These are phyloP conservation scores for Orgyia antiqua DNA, from an alignment of 2,888 invertebrate species.

Conservation along the genomic window DNA sequence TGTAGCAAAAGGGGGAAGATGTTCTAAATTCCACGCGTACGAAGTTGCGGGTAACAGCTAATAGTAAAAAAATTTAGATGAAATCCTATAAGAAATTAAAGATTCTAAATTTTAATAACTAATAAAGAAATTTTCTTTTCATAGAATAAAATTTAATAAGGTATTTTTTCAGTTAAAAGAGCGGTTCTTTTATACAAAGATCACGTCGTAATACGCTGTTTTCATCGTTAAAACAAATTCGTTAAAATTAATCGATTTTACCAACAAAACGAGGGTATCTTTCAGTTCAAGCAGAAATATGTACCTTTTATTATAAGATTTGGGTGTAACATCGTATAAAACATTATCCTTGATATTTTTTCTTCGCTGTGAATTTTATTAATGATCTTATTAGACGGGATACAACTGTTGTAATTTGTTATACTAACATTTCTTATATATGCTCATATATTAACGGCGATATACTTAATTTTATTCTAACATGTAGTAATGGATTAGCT, in stretches of 20 bases:
- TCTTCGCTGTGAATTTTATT: background rate
- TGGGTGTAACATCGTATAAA: constrained; percentile 6
- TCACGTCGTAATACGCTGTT: constrained; percentile 17
- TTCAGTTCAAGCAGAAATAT: constrained; percentile 11
- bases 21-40: too few species aligned
- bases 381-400: background rate
- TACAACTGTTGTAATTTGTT: too few species aligned
- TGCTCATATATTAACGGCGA: too few species aligned
- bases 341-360: background rate
- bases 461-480: too few species aligned
- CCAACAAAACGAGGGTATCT: constrained; percentile 7
- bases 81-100: too few species aligned
- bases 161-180: constrained; percentile 17
- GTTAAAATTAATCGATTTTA: constrained; percentile 26
- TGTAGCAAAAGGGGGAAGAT: too few species aligned
- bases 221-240: constrained; percentile 17
- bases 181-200: constrained; percentile 20
- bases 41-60: too few species aligned
- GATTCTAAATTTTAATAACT: constrained; percentile 16
- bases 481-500: too few species aligned
- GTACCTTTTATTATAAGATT: constrained; percentile 17
- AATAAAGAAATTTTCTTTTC: constrained; percentile 15
- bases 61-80: too few species aligned
- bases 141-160: constrained; percentile 12
- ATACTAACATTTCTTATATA: too few species aligned